Evolutionary conservation across 2,113 vertebrate species (phyloP), one percentile per base, ranked within the genome.

Genomic region (Vulpes lagopus): DNA sequence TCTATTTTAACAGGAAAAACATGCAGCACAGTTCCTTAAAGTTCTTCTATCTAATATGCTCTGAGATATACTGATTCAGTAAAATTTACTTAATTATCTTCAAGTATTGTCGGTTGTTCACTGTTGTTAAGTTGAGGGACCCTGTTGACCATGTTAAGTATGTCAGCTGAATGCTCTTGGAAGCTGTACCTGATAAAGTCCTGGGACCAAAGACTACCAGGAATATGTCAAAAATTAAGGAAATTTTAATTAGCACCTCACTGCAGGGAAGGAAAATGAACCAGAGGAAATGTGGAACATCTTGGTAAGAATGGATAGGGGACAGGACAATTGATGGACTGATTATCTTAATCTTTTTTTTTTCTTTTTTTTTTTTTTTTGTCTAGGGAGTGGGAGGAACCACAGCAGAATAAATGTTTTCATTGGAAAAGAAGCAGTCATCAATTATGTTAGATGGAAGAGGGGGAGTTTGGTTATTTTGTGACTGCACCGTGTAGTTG

Each of bases 1-100:
- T 95, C 22, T 94, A 57, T n/a, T 91, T 85, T 84, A 74, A n/a
- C 11, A 55, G 32, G 15, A 67, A 53, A 91, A n/a, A 62, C 3
- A 20, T 73, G 19, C 55, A 59, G 1, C 65, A n/a, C 30, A 38
- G 16, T 95, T 81, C 30, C 69, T 78, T 71, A 67, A 76, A 90
- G 14, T 25, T 49, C 10, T 62, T 93, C 35, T 43, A 16, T 23
- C 35, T n/a, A 59, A 78, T 64, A 30, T 91, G 15, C 11, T 87
- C n/a, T 83, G 20, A 79, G 23, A 88, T 2, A 11, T 11, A 65
- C 2, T 38, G 65, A 88, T 83, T 91, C 9, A 83, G 67, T 64
- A 23, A 73, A 83, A 32, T 51, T 82, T 51, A 16, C 49, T 49
- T 69, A 30, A 69, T 76, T 71, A n/a, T 30, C 11, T 86, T 84